Base-by-base conservation (phyloP, 1,140 invertebrate species). In the Bombyx mandarina region DNA sequence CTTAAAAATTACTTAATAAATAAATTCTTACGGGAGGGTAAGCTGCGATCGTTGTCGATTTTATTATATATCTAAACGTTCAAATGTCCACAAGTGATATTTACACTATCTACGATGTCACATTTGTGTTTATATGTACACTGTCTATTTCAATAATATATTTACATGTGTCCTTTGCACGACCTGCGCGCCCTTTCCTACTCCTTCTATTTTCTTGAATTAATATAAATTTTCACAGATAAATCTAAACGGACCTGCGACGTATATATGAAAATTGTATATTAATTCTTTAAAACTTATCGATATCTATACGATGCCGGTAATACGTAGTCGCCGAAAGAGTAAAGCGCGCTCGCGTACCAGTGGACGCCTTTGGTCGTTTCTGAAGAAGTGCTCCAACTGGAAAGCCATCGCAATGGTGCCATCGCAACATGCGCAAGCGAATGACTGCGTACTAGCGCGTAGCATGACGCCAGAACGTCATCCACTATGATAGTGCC, bases 391-490 rank as follows among this genome's bases (percentile, higher is more conserved):
- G 56, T 57, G 62, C 56, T 67, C 75, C 75, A 78, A 8, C 66
- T 61, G 7, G 88, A 49, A 55, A 86, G 57, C 75, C 78, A 83
- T 50, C 97, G 89, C 54, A 96, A 82, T 0, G 97, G 97, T 6
- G 92, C 86, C 77, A 98, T 95, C 1, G 93, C 92, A 72, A 90
- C 91, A 77, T 99, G 97, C 6, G 97, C 97, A 52, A 98, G 61
- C 7, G 83, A 79, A 67, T 98, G 96, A 82, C 93, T 95, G 75
- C 94, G 90, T 10, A 99, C 90, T 8, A 97, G 88, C 0, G 98
- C 98, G 87, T 99, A 99, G 80, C 98, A 99, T 0, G 97, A 99
- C 1, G 95, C 95, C 1, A 97, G 90, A 4, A 98, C 93, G 60
- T 94, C 94, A 79, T 99, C 93, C 1, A 99, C 95, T 35, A 99